Evolutionary conservation across 1,140 invertebrate species (phyloP).

Genomic region (Bicyclus anynana): DNA sequence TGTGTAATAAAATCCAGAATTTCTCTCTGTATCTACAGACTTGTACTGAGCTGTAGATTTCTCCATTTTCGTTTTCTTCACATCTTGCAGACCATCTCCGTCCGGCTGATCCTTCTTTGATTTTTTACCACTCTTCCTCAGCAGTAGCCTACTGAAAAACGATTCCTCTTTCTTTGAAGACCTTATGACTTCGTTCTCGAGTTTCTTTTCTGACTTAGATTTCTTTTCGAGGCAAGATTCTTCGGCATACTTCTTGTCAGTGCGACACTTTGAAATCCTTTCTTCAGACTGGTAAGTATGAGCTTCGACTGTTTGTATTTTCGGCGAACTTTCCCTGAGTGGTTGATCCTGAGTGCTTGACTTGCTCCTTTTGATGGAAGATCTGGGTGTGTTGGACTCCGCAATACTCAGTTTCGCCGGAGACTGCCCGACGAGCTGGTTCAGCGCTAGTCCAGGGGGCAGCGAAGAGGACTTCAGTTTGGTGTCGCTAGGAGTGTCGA

Average conservation of each 20-base stretch:
- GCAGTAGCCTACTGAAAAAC: slow-evolving; percentile 81
- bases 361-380: slow-evolving; percentile 71
- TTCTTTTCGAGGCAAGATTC: slow-evolving; percentile 73
- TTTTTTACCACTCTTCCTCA: slow-evolving; percentile 82
- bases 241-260: slow-evolving; percentile 65
- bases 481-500: slow-evolving; percentile 70
- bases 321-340: slow-evolving; percentile 50
- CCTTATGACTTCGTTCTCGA: slow-evolving; percentile 67
- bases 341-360: slow-evolving; percentile 71
- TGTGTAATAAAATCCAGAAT: slow-evolving; percentile 26
- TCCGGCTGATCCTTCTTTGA: slow-evolving; percentile 78
- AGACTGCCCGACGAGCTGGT: slow-evolving; percentile 62
- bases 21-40: slow-evolving; percentile 48
- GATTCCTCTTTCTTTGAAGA: slow-evolving; percentile 78
- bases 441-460: slow-evolving; percentile 79
- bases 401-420: slow-evolving; percentile 73
- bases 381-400: slow-evolving; percentile 55
- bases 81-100: slow-evolving; percentile 58
- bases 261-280: slow-evolving; percentile 51
- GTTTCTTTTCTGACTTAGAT: slow-evolving; percentile 76
- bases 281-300: slow-evolving; percentile 53
- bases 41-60: slow-evolving; percentile 54
- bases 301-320: slow-evolving; percentile 34
- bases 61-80: slow-evolving; percentile 63
- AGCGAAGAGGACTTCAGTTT: slow-evolving; percentile 83